Conservation (phyloP, 2,113 vertebrate genomes). For the Oriolus oriolus region DNA sequence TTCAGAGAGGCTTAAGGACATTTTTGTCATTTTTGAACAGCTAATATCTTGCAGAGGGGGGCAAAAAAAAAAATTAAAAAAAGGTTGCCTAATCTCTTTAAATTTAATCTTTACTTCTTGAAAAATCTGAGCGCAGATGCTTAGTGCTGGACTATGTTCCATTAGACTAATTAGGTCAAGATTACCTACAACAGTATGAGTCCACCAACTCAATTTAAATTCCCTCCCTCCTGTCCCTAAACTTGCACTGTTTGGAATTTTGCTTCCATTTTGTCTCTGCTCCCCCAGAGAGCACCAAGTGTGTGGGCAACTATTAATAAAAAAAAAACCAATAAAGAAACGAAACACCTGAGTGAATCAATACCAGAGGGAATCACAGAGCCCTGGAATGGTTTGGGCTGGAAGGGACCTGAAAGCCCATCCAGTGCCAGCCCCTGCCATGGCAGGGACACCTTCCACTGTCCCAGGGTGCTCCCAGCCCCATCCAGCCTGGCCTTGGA, state of each 20-base stretch:
- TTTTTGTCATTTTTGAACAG: constrained; percentile 99
- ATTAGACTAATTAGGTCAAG: constrained; percentile 83
- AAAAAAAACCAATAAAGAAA: not conserved
- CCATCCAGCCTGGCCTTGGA: accelerated
- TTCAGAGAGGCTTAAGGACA: constrained; percentile 91
- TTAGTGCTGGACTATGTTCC: constrained; percentile 74
- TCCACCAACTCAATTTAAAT: not conserved
- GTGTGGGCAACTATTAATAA: not conserved
- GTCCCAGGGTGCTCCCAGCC: accelerated
- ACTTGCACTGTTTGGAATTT: not conserved
- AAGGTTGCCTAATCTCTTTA: constrained; percentile 92
- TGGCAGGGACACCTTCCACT: not conserved
- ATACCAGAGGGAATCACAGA: not conserved
- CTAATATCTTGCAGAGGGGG: constrained; percentile 86
- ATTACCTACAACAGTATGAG: constrained; percentile 31
- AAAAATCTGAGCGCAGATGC: constrained; percentile 71
- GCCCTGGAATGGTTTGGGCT: not conserved
- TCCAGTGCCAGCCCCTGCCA: not conserved
- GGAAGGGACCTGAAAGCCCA: not conserved
- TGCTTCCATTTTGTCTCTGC: not conserved
- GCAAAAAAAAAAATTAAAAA: not conserved
- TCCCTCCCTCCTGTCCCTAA: not conserved
- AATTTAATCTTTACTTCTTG: constrained; percentile 87
- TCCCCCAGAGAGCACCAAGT: not conserved
- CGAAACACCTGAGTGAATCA: not conserved